Evolutionary conservation across 2,888 invertebrate genomes (phyloP).

Genomic region (Choreutis nemorana): DNA sequence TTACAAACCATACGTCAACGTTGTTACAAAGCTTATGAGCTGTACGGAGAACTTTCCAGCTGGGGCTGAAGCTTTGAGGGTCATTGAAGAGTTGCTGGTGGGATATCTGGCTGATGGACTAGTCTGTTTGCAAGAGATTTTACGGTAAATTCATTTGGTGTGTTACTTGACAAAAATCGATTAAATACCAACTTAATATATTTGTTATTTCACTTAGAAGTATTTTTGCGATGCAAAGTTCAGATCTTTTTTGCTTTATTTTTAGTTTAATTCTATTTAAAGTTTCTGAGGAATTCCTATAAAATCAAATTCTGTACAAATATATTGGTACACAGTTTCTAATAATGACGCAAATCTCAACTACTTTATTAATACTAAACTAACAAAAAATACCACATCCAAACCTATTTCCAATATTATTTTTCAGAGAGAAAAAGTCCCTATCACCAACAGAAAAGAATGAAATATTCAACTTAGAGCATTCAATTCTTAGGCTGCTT

Average conservation of each 20-base stretch:
- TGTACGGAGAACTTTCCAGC: constrained; percentile 44
- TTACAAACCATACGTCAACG: constrained; percentile 17
- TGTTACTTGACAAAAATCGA: too few relatives aligned
- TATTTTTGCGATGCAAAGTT: constrained; percentile 14
- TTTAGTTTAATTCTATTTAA: too few relatives aligned
- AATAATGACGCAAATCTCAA: too few relatives aligned
- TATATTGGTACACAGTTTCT: too few relatives aligned
- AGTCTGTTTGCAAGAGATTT: too few relatives aligned
- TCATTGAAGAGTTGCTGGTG: constrained; percentile 20
- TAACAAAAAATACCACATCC: too few relatives aligned
- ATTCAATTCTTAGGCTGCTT: constrained; percentile 29
- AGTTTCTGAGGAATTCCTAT: too few relatives aligned
- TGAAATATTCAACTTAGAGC: constrained; percentile 34
- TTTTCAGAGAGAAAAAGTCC: constrained; percentile 22
- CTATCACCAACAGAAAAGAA: constrained; percentile 43
- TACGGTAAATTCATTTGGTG: too few relatives aligned
- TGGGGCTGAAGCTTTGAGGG: constrained; percentile 26
- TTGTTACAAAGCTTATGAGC: constrained; percentile 25
- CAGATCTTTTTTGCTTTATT: constrained; percentile 4
- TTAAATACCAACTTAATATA: too few relatives aligned
- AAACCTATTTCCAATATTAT: too few relatives aligned
- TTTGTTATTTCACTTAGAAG: constrained; percentile 22
- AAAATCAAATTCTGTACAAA: too few relatives aligned
- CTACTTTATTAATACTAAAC: too few relatives aligned
- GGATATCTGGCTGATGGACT: constrained; percentile 25